These are phyloP conservation scores for Epirrhoe tristata DNA, from an alignment of 2,888 invertebrate genomes.

Conservation along the genomic window DNA sequence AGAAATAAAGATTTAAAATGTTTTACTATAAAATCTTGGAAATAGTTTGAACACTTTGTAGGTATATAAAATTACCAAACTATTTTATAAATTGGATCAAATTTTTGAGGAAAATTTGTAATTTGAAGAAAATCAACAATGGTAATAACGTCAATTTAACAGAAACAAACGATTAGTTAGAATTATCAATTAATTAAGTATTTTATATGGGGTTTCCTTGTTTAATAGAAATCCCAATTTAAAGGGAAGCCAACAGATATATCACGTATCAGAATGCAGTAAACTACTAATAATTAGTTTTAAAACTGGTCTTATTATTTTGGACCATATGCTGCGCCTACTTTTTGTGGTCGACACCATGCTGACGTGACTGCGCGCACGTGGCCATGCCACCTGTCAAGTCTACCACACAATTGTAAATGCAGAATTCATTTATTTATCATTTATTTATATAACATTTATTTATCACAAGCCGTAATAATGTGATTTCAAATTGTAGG, in stretches of 20 bases:
- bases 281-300: background rate
- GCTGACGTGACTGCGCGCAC: background rate
- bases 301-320: conserved; percentile 8
- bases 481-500: background rate
- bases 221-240: conserved; percentile 18
- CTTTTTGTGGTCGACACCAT: background rate
- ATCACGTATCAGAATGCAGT: background rate
- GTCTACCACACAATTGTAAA: background rate
- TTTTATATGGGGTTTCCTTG: conserved; percentile 2
- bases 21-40: too few species aligned
- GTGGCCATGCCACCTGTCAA: background rate
- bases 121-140: too few species aligned
- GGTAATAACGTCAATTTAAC: too few species aligned
- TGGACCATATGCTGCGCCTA: conserved; percentile 7
- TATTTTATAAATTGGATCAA: too few species aligned
- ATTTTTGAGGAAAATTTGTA: too few species aligned
- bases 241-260: conserved; percentile 10
- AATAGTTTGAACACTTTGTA: too few species aligned
- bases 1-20: too few species aligned
- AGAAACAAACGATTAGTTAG: background rate
- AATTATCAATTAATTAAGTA: conserved; percentile 1
- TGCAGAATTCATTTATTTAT: conserved; percentile 10
- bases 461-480: conserved; percentile 12
- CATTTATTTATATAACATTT: conserved; percentile 19
- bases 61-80: too few species aligned